Base-by-base conservation (phyloP, 2,888 invertebrate genomes). In the Vesta saturnalis region DNA sequence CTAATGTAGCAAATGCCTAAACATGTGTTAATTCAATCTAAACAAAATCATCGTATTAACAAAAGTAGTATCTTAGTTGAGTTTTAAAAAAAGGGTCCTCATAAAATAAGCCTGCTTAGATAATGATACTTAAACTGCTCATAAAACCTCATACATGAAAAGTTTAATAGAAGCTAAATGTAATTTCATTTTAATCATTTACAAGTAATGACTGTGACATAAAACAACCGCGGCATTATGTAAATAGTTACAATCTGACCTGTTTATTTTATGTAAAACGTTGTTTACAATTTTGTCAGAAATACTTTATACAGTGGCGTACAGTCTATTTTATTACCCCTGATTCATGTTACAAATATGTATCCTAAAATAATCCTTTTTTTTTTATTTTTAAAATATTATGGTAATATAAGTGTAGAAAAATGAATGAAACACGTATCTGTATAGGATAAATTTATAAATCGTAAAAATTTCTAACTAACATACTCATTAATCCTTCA, bases 51-150 rank as follows among this genome's bases (percentile, higher is more conserved):
- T 49, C 16, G 10, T 14, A n/a, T 49, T 49, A 49, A 49, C 47
- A 49, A 49, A 49, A 49, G 47, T 49, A 49, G 14, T 14, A 15
- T 49, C 12, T 39, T 39, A n/a, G 39, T 39, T 39, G 8, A n/a
- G n/a, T 39, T 39, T 49, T 49, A 49, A 43, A 49, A 8, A 6
- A 49, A 30, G 30, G 10, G 16, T 15, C 47, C 47, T 49, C 47
- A 49, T 49, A 49, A 49, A 49, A 49, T 15, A 8, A 49, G 47
- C 73, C 72, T 76, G 76, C 23, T 8, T 23, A 23, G 74, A 71
- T 73, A 71, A 71, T 70, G 76, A 74, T 74, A 74, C 75, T 74
- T 75, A 77, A n/a, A 76, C 74, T 74, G 74, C 74, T 77, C 77
- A 75, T 77, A 76, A 77, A 77, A 72, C 70, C 70, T 61, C 64